Conservation (phyloP, 2,113 vertebrate species). For the Pachyramphus minor region DNA sequence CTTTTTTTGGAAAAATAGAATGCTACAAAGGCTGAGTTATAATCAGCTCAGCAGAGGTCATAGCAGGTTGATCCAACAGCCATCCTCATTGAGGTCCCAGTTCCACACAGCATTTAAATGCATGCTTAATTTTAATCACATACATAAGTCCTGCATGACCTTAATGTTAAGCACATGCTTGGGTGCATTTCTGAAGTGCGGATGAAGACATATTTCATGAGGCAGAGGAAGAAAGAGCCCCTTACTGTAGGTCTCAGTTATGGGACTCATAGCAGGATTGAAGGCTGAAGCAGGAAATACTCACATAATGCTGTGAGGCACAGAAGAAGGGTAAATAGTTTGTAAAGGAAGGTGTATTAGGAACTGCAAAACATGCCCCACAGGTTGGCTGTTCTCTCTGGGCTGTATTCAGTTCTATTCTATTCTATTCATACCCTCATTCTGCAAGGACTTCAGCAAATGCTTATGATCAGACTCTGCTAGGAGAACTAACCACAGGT, state of each 20-base stretch:
- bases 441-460: background rate
- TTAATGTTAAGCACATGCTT: background rate
- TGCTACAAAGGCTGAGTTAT: background rate
- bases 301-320: background rate
- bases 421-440: background rate
- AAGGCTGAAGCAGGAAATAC: background rate
- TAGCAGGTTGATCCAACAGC: slow-evolving; percentile 41
- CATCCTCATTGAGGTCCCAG: background rate
- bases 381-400: background rate
- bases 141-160: slow-evolving; percentile 24
- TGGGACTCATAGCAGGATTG: background rate
- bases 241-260: background rate
- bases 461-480: background rate
- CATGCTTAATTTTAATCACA: slow-evolving; percentile 50
- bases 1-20: background rate
- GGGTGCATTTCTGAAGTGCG: background rate
- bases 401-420: background rate
- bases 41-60: slow-evolving; percentile 40
- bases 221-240: background rate
- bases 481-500: background rate
- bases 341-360: background rate
- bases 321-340: background rate
- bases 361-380: background rate
- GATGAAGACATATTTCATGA: background rate
- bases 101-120: slow-evolving; percentile 22